A percentile compares a stretch with the other conserved stretches of the same genome.
Conservation (phyloP, 2,888 invertebrate species). For the Steinernema carpocapsae region DNA sequence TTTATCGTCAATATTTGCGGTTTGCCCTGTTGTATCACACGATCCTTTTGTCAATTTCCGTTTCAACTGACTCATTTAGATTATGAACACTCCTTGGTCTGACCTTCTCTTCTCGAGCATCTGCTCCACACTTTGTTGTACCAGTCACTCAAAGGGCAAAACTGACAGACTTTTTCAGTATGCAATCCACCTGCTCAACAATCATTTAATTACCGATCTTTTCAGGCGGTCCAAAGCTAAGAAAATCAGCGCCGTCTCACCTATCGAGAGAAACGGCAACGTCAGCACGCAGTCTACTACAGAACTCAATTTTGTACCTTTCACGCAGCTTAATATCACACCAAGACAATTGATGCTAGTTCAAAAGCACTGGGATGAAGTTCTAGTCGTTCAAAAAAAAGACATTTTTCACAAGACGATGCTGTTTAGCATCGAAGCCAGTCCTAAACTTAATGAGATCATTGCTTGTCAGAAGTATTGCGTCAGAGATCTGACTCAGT, state of each 20-base stretch:
- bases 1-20: too few relatives aligned
- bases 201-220: background rate
- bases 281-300: background rate
- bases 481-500: conserved; percentile 55
- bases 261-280: too few relatives aligned
- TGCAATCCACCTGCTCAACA: background rate
- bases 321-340: background rate
- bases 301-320: background rate
- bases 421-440: conserved; percentile 55
- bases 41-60: too few relatives aligned
- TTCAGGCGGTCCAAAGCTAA: background rate
- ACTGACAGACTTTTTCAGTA: background rate
- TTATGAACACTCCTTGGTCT: too few relatives aligned
- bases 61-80: too few relatives aligned
- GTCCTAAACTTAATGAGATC: conserved; percentile 58
- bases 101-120: background rate
- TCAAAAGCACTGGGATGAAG: conserved; percentile 39
- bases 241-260: background rate
- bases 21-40: too few relatives aligned
- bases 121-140: background rate
- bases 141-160: background rate
- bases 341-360: background rate
- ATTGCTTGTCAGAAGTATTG: conserved; percentile 58
- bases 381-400: conserved; percentile 36
- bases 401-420: conserved; percentile 55